Percentiles rank a stretch among this genome's conserved stretches.
phyloP scores from a whole-genome alignment of 64 coral and sea anemone genomes.

The Pachyseris speciosa region DNA sequence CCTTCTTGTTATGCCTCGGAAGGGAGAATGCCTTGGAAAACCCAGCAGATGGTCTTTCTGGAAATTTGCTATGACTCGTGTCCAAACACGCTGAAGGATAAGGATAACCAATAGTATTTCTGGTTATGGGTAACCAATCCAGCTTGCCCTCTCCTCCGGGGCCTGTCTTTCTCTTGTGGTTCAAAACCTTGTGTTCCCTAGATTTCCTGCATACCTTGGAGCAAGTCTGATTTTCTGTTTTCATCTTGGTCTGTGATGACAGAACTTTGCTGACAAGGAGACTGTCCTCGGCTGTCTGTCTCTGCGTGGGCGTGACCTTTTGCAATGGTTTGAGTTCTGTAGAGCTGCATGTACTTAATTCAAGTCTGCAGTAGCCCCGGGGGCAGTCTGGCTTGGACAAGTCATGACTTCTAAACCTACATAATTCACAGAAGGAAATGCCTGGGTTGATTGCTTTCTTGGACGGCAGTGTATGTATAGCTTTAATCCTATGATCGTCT shows the following conservation, averaged over 20 bases:
- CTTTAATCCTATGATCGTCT: constrained; percentile 62
- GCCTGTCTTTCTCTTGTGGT: constrained; percentile 34
- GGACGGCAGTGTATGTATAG: constrained; percentile 60
- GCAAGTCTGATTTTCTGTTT: constrained; percentile 41
- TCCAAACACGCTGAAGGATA: neutral
- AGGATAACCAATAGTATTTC: constrained; percentile 76
- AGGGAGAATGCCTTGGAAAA: constrained; percentile 66
- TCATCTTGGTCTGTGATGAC: constrained; percentile 7
- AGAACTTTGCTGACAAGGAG: constrained; percentile 53
- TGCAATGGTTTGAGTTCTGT: constrained; percentile 79
- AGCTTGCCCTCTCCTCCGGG: constrained; percentile 27
- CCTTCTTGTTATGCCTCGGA: constrained; percentile 55
- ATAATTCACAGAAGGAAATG: constrained; percentile 38
- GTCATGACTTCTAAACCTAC: constrained; percentile 29
- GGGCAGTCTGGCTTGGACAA: neutral
- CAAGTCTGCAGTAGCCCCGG: neutral
- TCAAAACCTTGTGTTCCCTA: constrained; percentile 62
- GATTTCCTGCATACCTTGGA: constrained; percentile 13
- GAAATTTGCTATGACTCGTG: constrained; percentile 10
- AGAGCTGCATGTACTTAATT: neutral
- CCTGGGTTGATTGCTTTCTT: constrained; percentile 11
- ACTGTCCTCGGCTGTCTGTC: constrained; percentile 74
- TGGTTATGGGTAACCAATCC: constrained; percentile 90
- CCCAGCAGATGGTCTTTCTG: constrained; percentile 28
- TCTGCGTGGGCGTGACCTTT: constrained; percentile 86